Percentiles rank a stretch among this genome's conserved stretches.
Evolutionary conservation across 2,888 invertebrate species (phyloP).

Genomic region (Sinodicranocentrus sp.): DNA sequence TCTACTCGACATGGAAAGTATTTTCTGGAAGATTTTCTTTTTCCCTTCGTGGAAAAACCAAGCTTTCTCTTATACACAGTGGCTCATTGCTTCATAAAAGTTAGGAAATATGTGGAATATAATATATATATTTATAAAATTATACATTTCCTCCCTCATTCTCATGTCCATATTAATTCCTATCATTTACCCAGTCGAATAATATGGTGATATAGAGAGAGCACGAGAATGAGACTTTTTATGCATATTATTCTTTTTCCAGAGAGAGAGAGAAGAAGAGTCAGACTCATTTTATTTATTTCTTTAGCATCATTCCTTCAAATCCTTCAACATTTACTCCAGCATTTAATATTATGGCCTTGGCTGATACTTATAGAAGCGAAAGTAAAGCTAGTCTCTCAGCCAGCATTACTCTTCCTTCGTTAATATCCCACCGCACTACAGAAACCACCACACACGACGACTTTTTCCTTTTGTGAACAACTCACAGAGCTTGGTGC

Average conservation of each 20-base stretch:
- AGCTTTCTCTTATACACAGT: constrained; percentile 28
- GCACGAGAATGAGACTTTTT: constrained; percentile 14
- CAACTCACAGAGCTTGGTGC: background rate
- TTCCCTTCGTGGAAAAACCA: constrained; percentile 22
- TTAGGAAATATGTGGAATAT: background rate
- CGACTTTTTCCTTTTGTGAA: background rate
- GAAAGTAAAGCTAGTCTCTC: constrained; percentile 42
- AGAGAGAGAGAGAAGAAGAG: constrained; percentile 27
- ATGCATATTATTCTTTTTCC: constrained; percentile 22
- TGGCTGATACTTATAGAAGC: constrained; percentile 51
- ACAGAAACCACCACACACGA: background rate
- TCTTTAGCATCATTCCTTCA: constrained; percentile 67
- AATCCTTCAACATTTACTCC: constrained; percentile 51
- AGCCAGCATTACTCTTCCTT: constrained; percentile 9
- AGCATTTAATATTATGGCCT: constrained; percentile 58
- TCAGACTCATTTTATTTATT: constrained; percentile 69
- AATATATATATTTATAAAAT: constrained; percentile 9
- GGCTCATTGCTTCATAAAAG: constrained; percentile 48
- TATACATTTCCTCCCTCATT: constrained; percentile 21
- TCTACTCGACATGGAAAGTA: constrained; percentile 5
- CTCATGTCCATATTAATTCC: constrained; percentile 46
- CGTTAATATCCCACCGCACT: constrained; percentile 25
- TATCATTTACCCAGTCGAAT: no score
- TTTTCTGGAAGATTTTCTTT: constrained; percentile 48
- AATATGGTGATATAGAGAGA: no score